These are phyloP conservation scores for Nomada fabriciana DNA, from an alignment of 2,888 invertebrate genomes.

Conservation along the genomic window DNA sequence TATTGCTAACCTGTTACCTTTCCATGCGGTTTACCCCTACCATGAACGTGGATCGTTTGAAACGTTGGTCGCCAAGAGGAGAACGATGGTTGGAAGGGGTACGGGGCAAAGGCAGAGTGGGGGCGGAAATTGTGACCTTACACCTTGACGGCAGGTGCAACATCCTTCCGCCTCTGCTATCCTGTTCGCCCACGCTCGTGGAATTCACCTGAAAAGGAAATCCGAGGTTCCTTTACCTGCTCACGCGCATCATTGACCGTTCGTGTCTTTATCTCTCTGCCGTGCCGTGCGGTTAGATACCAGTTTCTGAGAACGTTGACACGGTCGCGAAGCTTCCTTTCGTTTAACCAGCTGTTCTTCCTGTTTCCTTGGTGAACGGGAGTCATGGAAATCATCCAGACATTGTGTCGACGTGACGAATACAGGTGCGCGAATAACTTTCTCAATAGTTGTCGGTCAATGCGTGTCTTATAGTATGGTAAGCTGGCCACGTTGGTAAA, in stretches of 20 bases:
- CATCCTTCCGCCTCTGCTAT: conserved; percentile 71
- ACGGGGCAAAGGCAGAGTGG: conserved; percentile 33
- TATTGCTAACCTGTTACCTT: conserved; percentile 76
- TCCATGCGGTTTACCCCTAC: conserved; percentile 70
- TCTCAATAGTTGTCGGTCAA: background rate
- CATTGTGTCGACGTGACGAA: conserved; percentile 54
- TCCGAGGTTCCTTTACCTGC: conserved; percentile 66
- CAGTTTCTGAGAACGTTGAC: conserved; percentile 21
- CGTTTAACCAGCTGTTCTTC: background rate
- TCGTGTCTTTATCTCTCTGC: conserved; percentile 9
- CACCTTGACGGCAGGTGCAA: conserved; percentile 63
- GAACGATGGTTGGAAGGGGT: conserved; percentile 23
- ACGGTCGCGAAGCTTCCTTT: conserved; percentile 12
- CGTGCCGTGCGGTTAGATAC: background rate
- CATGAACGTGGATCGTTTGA: conserved; percentile 41
- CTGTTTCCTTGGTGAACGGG: conserved; percentile 70
- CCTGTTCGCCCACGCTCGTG: conserved; percentile 80
- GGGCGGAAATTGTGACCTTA: conserved; percentile 68
- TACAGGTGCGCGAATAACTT: conserved; percentile 49
- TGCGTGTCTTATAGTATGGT: background rate
- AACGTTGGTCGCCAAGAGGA: conserved; percentile 17
- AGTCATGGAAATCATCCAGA: conserved; percentile 75
- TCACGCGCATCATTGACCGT: conserved; percentile 19
- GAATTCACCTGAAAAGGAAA: conserved; percentile 82
- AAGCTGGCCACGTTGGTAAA: background rate